Evolutionary conservation across 2,113 vertebrate genomes (phyloP), one percentile per base, ranked within the genome.

Genomic region (Daboia siamensis): DNA sequence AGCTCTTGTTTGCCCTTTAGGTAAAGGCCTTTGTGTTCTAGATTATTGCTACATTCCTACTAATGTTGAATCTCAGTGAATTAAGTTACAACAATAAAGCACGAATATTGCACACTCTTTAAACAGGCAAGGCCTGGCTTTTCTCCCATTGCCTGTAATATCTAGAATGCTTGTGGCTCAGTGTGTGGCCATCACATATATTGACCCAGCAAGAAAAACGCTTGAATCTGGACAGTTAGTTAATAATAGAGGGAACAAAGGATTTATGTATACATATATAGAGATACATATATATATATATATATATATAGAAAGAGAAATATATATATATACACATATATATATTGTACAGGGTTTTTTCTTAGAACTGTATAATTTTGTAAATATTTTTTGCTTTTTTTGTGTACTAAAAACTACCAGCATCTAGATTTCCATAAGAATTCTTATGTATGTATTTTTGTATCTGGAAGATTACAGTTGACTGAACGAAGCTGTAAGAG

Each of bases 231-330:
- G 96, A 95, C 96, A 95, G 94, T 97, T 96, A 96, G 97, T 55
- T 92, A 96, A 51, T 91, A 95, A 97, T 96, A 97, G 97, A 97
- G 97, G 98, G 97, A 97, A 97, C 97, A 98, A 98, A 97, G 97
- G 97, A 97, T 98, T 98, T 98, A 98, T 98, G 98, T 98, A 98
- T 98, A 97, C 98, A 97, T 98, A 98, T 98, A 98, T 98, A 97
- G 97, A 97, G 97, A 88, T 97, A 97, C 97, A 98, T 98, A 98
- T 97, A 97, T 98, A 98, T 98, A 98, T 98, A 98, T n/a, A n/a
- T 97, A 97, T 98, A 39, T 33, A n/a, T 20, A 80, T 20, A 74
- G 3, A 64, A 5, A 69, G 11, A 69, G 4, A 64, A 0, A 97
- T 97, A 89, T 64, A 87, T 98, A 98, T 98, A 98, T 98, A 98